A percentile compares a stretch with the other conserved stretches of the same genome.
Conservation (phyloP, 2,797 vertebrate genomes). For the Silurus aristotelis region DNA sequence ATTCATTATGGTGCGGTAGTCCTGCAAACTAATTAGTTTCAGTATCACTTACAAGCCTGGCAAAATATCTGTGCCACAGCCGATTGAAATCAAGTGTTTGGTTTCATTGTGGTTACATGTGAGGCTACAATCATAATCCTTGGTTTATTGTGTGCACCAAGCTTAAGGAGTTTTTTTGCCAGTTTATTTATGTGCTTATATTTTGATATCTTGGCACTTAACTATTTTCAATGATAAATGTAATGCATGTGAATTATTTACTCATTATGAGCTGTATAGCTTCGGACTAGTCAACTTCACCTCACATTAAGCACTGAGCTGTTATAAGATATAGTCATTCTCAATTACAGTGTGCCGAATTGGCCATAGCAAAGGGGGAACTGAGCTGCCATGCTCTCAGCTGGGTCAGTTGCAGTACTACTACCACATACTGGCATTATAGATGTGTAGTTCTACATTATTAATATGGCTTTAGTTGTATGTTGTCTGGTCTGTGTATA, state of each 20-base stretch:
- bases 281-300: constrained; percentile 10
- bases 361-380: constrained; percentile 34
- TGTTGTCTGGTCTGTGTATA: constrained; percentile 50
- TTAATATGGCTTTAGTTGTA: constrained; percentile 73
- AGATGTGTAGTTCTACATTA: constrained; percentile 76
- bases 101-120: constrained; percentile 29
- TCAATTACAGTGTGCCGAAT: constrained; percentile 15
- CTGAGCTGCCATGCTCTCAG: constrained; percentile 35
- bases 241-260: background rate
- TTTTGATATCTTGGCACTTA: background rate
- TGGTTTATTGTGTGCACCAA: background rate
- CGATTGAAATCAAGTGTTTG: constrained; percentile 34
- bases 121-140: constrained; percentile 24
- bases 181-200: constrained; percentile 6
- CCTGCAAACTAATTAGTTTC: constrained; percentile 37
- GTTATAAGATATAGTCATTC: constrained; percentile 31
- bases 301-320: constrained; percentile 17
- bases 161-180: background rate
- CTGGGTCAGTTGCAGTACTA: constrained; percentile 46
- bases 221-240: background rate
- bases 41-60: constrained; percentile 46
- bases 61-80: constrained; percentile 39
- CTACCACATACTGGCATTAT: constrained; percentile 73
- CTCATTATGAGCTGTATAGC: background rate
- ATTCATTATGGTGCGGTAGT: constrained; percentile 35